Conservation (phyloP, 2,797 vertebrate genomes). For the Trichosurus vulpecula region DNA sequence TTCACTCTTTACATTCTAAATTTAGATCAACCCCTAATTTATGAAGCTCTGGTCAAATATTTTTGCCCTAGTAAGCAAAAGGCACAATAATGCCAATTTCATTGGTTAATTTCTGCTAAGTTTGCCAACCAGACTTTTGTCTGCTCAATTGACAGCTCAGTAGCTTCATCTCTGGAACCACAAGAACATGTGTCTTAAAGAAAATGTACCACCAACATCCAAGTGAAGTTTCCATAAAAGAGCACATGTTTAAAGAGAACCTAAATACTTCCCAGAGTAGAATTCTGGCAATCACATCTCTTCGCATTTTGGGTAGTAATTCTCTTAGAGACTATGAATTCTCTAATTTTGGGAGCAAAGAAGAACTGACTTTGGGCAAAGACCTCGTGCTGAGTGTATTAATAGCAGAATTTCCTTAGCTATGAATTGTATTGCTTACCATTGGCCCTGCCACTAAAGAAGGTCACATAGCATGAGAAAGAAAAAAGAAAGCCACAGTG, state of each 20-base stretch:
- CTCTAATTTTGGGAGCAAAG: background rate
- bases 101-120: background rate
- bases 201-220: conserved; percentile 20
- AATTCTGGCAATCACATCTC: background rate
- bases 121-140: conserved; percentile 1
- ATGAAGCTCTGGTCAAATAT: conserved; percentile 45
- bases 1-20: conserved; percentile 54
- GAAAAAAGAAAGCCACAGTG: background rate
- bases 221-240: conserved; percentile 7
- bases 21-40: conserved; percentile 69
- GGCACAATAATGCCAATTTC: conserved; percentile 42
- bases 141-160: background rate
- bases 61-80: conserved; percentile 39
- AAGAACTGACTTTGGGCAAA: background rate
- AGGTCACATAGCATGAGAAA: background rate
- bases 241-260: background rate
- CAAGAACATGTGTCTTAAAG: conserved; percentile 49
- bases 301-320: background rate
- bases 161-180: conserved; percentile 47
- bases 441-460: background rate
- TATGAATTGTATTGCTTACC: background rate
- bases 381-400: background rate
- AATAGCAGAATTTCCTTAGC: background rate
- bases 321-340: background rate
- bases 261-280: background rate